Evolutionary conservation across 1,140 invertebrate genomes (phyloP).

Genomic region (Lepidurus arcticus): DNA sequence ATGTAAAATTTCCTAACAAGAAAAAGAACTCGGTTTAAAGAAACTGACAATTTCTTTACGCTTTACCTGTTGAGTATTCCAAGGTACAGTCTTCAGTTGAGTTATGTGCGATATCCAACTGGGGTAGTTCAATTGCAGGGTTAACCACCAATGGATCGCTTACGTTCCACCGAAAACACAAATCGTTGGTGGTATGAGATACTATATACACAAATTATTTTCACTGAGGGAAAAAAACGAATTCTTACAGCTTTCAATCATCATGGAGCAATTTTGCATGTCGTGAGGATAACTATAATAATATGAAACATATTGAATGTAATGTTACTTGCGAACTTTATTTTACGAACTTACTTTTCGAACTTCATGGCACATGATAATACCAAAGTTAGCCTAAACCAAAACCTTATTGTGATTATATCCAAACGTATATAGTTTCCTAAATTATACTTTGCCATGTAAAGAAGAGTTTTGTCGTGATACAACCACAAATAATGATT

Average conservation of each 20-base stretch:
- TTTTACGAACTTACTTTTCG: conserved; percentile 51
- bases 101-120: conserved; percentile 78
- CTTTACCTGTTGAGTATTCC: conserved; percentile 72
- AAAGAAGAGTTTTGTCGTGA: conserved; percentile 80
- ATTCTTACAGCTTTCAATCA: conserved; percentile 78
- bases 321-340: background rate
- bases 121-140: conserved; percentile 76
- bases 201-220: conserved; percentile 49
- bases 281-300: conserved; percentile 67
- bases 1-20: conserved; percentile 71
- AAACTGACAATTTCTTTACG: conserved; percentile 15
- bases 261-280: conserved; percentile 82
- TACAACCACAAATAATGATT: conserved; percentile 89
- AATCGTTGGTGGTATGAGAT: conserved; percentile 74
- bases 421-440: conserved; percentile 19
- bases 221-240: background rate
- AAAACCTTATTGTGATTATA: background rate
- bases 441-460: conserved; percentile 76
- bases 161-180: conserved; percentile 81
- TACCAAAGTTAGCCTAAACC: conserved; percentile 67
- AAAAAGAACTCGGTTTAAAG: background rate
- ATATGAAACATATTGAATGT: background rate
- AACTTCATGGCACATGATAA: conserved; percentile 90
- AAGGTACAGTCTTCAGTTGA: conserved; percentile 82
- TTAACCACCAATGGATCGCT: conserved; percentile 79